Percentiles rank a stretch among this genome's conserved stretches.
Conservation (phyloP, 2,888 invertebrate genomes). For the Furcula furcula region DNA sequence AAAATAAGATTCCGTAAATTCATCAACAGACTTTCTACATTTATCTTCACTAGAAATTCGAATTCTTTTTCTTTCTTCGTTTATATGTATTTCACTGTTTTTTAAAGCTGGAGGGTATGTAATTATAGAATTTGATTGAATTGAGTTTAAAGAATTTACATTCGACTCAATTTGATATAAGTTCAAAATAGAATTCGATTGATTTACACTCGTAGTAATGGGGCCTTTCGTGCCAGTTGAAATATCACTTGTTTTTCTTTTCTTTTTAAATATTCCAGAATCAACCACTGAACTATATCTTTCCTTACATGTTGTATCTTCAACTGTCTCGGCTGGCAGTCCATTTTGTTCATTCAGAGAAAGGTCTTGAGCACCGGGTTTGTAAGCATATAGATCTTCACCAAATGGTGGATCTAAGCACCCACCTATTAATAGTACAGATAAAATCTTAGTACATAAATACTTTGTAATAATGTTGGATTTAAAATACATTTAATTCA, state of each 20-base stretch:
- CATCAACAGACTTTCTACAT: slow-evolving; percentile 25
- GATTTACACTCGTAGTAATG: slow-evolving; percentile 5
- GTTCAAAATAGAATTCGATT: slow-evolving; percentile 27
- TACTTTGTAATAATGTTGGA: not conserved
- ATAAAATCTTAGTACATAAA: too few species aligned
- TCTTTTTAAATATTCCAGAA: slow-evolving; percentile 20
- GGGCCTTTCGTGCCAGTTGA: slow-evolving; percentile 9
- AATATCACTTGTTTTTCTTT: slow-evolving; percentile 18
- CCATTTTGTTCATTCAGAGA: slow-evolving; percentile 8
- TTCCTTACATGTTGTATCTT: slow-evolving; percentile 4
- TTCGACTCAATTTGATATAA: slow-evolving; percentile 24
- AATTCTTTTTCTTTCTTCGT: slow-evolving; percentile 24
- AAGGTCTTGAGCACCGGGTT: slow-evolving; percentile 18
- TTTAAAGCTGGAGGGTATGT: slow-evolving; percentile 49
- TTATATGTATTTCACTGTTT: slow-evolving; percentile 22
- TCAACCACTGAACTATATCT: slow-evolving; percentile 24
- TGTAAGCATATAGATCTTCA: slow-evolving; percentile 61
- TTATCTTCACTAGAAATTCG: slow-evolving; percentile 18
- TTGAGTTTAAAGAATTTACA: slow-evolving; percentile 22
- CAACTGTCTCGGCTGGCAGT: not conserved
- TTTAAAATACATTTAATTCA: slow-evolving; percentile 16
- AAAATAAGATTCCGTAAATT: slow-evolving; percentile 36
- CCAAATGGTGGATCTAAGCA: slow-evolving; percentile 68
- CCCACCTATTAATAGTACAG: slow-evolving; percentile 60
- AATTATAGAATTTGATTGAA: slow-evolving; percentile 47